phyloP scores from a whole-genome alignment of 2,888 invertebrate genomes.

The Idaea biselata region DNA sequence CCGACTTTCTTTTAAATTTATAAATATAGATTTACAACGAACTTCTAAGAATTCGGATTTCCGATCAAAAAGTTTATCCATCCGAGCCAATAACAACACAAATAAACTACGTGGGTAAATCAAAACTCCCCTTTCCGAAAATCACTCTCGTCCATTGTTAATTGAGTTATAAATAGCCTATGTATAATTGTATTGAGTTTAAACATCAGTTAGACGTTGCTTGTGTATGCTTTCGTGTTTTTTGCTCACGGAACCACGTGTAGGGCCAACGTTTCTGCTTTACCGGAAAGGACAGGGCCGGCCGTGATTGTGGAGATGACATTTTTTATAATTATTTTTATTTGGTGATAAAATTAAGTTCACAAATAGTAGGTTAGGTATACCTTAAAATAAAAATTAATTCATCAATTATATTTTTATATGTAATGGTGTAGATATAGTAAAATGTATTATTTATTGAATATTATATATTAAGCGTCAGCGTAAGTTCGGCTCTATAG shows the following conservation, averaged over 20 bases:
- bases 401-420: too few species aligned
- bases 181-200: conserved; percentile 25
- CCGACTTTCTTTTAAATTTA: too few species aligned
- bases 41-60: neutral
- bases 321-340: conserved; percentile 10
- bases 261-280: conserved; percentile 58
- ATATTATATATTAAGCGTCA: too few species aligned
- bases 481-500: too few species aligned
- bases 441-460: too few species aligned
- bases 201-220: conserved; percentile 41
- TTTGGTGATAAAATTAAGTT: neutral
- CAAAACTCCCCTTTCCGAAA: neutral
- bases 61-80: neutral
- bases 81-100: neutral
- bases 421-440: too few species aligned
- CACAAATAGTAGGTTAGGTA: too few species aligned
- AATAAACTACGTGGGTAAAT: neutral
- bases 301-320: conserved; percentile 36
- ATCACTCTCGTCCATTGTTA: neutral
- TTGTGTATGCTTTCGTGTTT: conserved; percentile 41
- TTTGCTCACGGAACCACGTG: conserved; percentile 67
- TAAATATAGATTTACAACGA: neutral
- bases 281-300: conserved; percentile 43
- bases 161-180: conserved; percentile 11
- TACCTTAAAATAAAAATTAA: too few species aligned